Base-by-base conservation (phyloP, 2,888 invertebrate genomes). In the Anoplius nigerrimus region DNA sequence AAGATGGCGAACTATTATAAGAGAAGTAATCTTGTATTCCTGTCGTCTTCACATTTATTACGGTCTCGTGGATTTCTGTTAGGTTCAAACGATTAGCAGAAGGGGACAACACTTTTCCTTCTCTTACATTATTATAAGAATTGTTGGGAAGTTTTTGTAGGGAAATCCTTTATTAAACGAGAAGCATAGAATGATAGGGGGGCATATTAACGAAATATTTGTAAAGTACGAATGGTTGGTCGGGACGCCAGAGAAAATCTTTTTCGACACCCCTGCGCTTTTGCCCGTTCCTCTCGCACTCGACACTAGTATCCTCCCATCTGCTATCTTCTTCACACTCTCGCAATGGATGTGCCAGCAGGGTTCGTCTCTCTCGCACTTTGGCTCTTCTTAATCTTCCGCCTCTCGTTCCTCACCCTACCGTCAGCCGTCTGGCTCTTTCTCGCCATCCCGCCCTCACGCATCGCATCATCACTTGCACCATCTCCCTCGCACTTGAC, bases 261-360 rank as follows among this genome's bases (percentile, higher is more conserved):
- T 75, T 78, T 71, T 72, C 78, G 78, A 72, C 78, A 78, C 78
- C 78, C 69, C 60, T 78, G 78, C 48, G 18, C 71, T 67, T 69
- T 75, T 22, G 46, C 21, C 52, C 55, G 46, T 69, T 68, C 60
- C 59, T 57, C 71, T 76, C 52, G 16, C 68, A 21, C 69, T 65
- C 63, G 54, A 15, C 53, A 34, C 62, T 34, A 67, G 67, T 68
- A 64, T 71, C 70, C 66, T 74, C 63, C 67, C 63, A 59, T 34
- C 59, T 53, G 52, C 61, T 60, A 48, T 76, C 71, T 55, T 59
- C 56, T 58, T 73, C 68, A 43, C 62, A 22, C 71, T 45, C 53
- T n/a, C 43, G 43, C 63, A n/a, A 65, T 58, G 62, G 65, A 74
- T 64, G 59, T 59, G 63, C 66, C 57, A 54, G 56, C 48, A 34